Percentiles rank a stretch among this genome's conserved stretches.
Evolutionary conservation across 2,797 vertebrate species (phyloP).

Genomic region (Geotrypetes seraphini): DNA sequence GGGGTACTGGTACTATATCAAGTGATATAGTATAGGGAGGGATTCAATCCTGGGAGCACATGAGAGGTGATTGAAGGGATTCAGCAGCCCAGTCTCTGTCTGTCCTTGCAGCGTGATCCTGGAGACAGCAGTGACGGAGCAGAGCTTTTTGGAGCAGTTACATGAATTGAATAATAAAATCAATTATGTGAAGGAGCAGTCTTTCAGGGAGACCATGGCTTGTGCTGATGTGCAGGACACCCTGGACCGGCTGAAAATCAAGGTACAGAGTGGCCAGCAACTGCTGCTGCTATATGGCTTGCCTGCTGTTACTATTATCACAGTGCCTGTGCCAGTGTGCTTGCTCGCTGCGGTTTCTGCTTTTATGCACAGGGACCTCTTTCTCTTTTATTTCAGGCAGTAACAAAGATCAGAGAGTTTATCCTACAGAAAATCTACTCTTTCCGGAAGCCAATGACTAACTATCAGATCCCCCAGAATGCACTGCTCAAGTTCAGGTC

Average conservation of each 20-base stretch:
- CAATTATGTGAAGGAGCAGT: slow-evolving; percentile 84
- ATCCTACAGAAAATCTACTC: slow-evolving; percentile 89
- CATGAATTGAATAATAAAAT: slow-evolving; percentile 88
- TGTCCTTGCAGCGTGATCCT: slow-evolving; percentile 64
- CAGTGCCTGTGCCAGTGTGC: too few relatives aligned
- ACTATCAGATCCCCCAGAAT: slow-evolving; percentile 92
- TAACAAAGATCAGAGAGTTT: slow-evolving; percentile 86
- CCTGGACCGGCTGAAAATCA: slow-evolving; percentile 79
- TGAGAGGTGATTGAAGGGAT: too few relatives aligned
- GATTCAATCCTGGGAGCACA: too few relatives aligned
- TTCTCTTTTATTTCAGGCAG: slow-evolving; percentile 51
- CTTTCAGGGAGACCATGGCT: slow-evolving; percentile 80
- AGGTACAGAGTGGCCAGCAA: slow-evolving; percentile 46
- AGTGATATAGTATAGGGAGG: too few relatives aligned
- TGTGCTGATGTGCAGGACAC: slow-evolving; percentile 83
- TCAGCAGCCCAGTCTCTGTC: neutral
- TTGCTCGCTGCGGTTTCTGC: too few relatives aligned
- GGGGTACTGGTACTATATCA: too few relatives aligned
- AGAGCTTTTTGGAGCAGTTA: slow-evolving; percentile 83
- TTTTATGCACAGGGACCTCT: neutral
- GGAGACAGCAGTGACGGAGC: slow-evolving; percentile 77
- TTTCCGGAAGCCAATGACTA: slow-evolving; percentile 91
- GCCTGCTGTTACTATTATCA: too few relatives aligned
- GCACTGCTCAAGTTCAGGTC: slow-evolving; percentile 83
- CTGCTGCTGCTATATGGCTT: neutral